These are phyloP conservation scores for Antechinus stuartii DNA, from an alignment of 2,113 vertebrate species.

Conservation along the genomic window DNA sequence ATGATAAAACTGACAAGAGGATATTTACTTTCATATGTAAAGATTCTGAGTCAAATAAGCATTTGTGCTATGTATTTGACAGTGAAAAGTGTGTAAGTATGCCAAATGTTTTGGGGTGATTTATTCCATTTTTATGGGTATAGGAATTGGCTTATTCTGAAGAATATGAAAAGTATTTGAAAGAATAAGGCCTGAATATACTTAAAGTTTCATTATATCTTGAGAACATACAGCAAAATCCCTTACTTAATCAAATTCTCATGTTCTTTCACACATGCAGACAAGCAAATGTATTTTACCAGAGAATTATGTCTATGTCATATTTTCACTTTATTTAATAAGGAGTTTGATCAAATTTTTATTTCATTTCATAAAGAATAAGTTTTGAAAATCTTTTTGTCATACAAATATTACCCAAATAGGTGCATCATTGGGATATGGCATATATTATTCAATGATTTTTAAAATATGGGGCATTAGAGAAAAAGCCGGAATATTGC, in stretches of 20 bases:
- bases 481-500: neutral
- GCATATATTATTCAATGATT: neutral
- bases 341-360: neutral
- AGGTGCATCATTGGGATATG: neutral
- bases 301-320: conserved; percentile 22
- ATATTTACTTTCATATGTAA: conserved; percentile 99
- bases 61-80: conserved; percentile 99
- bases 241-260: conserved; percentile 63
- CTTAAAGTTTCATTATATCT: conserved; percentile 53
- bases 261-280: conserved; percentile 20
- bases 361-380: neutral
- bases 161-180: conserved; percentile 51
- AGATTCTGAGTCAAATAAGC: conserved; percentile 98
- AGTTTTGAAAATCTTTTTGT: neutral
- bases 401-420: neutral
- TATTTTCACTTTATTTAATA: conserved; percentile 12
- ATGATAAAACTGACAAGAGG: conserved; percentile 99
- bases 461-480: neutral
- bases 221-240: conserved; percentile 33
- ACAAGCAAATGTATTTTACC: conserved; percentile 53
- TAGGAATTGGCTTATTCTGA: conserved; percentile 59
- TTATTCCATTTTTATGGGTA: conserved; percentile 46
- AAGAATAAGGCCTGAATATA: conserved; percentile 57
- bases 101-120: conserved; percentile 56
- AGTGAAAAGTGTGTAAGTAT: conserved; percentile 99